phyloP scores from a whole-genome alignment of 1,140 invertebrate species.

The Elymnias hypermnestra region DNA sequence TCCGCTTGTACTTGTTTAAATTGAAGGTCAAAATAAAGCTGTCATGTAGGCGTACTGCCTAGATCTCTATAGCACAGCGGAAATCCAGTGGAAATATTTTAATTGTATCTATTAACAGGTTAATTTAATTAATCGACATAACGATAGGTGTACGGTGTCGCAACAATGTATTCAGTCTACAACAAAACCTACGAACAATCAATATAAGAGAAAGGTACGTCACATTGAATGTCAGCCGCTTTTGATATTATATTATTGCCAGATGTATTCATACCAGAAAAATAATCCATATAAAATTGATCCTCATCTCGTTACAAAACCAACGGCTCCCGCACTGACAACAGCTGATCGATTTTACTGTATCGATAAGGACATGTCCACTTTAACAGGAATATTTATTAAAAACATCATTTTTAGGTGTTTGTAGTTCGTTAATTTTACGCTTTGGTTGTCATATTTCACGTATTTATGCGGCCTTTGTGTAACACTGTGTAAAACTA shows the following conservation, averaged over 20 bases:
- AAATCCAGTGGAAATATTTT: constrained; percentile 14
- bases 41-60: constrained; percentile 18
- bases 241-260: constrained; percentile 1
- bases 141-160: not conserved
- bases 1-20: constrained; percentile 21
- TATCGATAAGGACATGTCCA: constrained; percentile 72
- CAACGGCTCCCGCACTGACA: constrained; percentile 35
- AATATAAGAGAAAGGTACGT: not conserved
- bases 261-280: constrained; percentile 47
- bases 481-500: constrained; percentile 59
- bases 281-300: constrained; percentile 53
- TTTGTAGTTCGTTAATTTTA: constrained; percentile 20
- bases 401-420: constrained; percentile 50
- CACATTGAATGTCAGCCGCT: not conserved
- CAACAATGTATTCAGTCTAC: not conserved
- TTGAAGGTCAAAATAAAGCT: constrained; percentile 28
- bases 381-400: constrained; percentile 49
- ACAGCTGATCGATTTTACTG: constrained; percentile 49
- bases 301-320: constrained; percentile 61
- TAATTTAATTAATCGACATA: constrained; percentile 3
- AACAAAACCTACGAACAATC: not conserved
- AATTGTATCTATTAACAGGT: constrained; percentile 6
- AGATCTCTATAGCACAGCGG: constrained; percentile 12
- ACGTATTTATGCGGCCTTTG: constrained; percentile 18
- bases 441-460: constrained; percentile 21